A percentile compares a stretch with the other conserved stretches of the same genome.
These are phyloP conservation scores for Aurelia aurita DNA, from an alignment of 30 jellyfish, hydroid and myxozoan species.

Conservation along the genomic window DNA sequence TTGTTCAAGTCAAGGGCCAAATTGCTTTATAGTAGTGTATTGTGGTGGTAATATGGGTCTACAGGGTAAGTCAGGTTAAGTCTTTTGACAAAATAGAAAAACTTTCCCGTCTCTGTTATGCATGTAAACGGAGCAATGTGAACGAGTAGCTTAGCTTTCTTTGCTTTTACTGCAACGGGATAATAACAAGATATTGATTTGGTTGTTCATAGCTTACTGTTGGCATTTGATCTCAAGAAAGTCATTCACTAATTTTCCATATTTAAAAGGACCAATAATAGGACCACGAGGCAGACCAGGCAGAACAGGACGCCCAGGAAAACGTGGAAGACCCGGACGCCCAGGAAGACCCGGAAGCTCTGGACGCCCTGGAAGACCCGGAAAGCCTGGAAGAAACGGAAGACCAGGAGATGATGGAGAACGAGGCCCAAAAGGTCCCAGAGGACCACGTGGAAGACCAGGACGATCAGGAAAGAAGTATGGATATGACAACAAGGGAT, in stretches of 20 bases:
- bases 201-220: too few relatives aligned
- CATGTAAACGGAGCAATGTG: too few relatives aligned
- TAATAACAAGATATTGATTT: too few relatives aligned
- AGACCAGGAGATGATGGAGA: conserved; percentile 6
- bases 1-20: too few relatives aligned
- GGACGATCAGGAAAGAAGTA: neutral
- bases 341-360: conserved; percentile 18
- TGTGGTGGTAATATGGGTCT: too few relatives aligned
- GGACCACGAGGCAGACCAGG: conserved; percentile 57
- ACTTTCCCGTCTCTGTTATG: too few relatives aligned
- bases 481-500: too few relatives aligned
- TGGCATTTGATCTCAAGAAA: neutral
- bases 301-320: conserved; percentile 35
- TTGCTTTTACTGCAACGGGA: too few relatives aligned
- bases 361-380: conserved; percentile 17
- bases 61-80: too few relatives aligned
- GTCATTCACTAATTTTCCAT: neutral
- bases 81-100: too few relatives aligned
- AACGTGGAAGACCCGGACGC: neutral
- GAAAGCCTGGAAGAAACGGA: conserved; percentile 8
- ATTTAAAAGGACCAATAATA: neutral
- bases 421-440: neutral
- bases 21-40: too few relatives aligned
- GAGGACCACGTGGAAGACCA: conserved; percentile 12
- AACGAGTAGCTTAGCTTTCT: too few relatives aligned